Conservation (phyloP, 2,113 vertebrate species). For the Entelurus aequoreus region DNA sequence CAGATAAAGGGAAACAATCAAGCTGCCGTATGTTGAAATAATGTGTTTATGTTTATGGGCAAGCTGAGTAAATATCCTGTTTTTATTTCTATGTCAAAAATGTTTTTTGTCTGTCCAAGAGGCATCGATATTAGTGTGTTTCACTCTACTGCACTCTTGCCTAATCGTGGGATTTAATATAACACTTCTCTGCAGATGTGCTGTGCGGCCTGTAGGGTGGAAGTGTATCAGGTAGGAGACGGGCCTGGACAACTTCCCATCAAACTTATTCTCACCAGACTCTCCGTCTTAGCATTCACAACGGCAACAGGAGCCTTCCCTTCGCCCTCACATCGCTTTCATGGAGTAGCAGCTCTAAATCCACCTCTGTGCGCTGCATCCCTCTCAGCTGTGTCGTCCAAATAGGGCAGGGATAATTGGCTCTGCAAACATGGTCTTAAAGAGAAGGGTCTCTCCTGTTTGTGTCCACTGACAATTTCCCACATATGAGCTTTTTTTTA, state of each 20-base stretch:
- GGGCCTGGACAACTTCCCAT: slow-evolving; percentile 38
- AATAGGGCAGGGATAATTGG: slow-evolving; percentile 59
- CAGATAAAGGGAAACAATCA: too few relatives aligned
- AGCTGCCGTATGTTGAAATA: too few relatives aligned
- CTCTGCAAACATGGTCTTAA: slow-evolving; percentile 44
- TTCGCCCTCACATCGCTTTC: slow-evolving; percentile 32
- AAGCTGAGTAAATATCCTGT: too few relatives aligned
- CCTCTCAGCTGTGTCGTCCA: slow-evolving; percentile 47
- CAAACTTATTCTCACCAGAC: slow-evolving; percentile 27
- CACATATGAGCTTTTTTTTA: slow-evolving; percentile 15
- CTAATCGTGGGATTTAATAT: not conserved
- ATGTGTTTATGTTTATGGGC: too few relatives aligned
- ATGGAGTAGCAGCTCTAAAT: slow-evolving; percentile 49
- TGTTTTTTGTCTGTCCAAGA: too few relatives aligned
- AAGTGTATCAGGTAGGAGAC: not conserved
- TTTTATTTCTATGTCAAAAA: too few relatives aligned
- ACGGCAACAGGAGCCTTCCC: slow-evolving; percentile 30
- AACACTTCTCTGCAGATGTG: not conserved
- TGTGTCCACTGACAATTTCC: slow-evolving; percentile 32
- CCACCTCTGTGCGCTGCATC: slow-evolving; percentile 40
- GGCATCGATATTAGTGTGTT: too few relatives aligned
- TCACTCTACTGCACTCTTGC: too few relatives aligned
- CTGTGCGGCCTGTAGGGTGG: not conserved
- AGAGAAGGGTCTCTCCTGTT: slow-evolving; percentile 31
- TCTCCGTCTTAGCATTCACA: slow-evolving; percentile 53